phyloP scores from a whole-genome alignment of 2,888 invertebrate species.

The Vesta saturnalis region DNA sequence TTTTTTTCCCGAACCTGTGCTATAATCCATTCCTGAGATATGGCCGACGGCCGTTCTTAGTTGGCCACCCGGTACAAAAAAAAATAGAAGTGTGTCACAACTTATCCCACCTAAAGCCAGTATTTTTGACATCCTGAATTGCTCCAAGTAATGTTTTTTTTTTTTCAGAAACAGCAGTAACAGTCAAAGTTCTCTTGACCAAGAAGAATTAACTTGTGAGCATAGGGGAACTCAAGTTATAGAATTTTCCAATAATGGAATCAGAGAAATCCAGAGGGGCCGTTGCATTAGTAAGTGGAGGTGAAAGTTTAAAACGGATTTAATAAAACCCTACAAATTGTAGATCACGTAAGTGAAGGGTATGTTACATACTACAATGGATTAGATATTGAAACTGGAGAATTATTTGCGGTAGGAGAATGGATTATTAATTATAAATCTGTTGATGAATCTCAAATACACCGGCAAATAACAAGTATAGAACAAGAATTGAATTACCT shows the following conservation, averaged over 20 bases:
- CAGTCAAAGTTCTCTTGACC: conserved; percentile 39
- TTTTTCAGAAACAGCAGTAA: conserved; percentile 46
- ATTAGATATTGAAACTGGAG: conserved; percentile 78
- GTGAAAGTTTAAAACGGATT: background rate
- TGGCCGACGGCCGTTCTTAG: too few species aligned
- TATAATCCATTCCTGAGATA: too few species aligned
- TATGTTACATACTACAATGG: conserved; percentile 81
- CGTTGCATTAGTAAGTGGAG: conserved; percentile 78
- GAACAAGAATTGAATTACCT: conserved; percentile 83
- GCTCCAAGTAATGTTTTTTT: conserved; percentile 6
- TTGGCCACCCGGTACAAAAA: too few species aligned
- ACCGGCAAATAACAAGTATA: conserved; percentile 71
- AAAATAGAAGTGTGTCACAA: too few species aligned
- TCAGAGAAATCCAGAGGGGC: conserved; percentile 76
- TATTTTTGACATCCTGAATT: too few species aligned
- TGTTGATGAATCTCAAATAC: conserved; percentile 59
- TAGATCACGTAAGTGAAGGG: conserved; percentile 74
- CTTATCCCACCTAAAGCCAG: too few species aligned
- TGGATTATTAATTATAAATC: conserved; percentile 71
- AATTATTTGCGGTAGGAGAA: conserved; percentile 77
- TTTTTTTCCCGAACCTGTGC: too few species aligned
- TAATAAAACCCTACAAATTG: conserved; percentile 29
- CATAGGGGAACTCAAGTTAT: conserved; percentile 67
- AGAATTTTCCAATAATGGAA: conserved; percentile 66
- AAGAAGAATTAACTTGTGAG: conserved; percentile 65